Conservation (phyloP, 1,140 invertebrate species). For the Tetramorium parvispinum region DNA sequence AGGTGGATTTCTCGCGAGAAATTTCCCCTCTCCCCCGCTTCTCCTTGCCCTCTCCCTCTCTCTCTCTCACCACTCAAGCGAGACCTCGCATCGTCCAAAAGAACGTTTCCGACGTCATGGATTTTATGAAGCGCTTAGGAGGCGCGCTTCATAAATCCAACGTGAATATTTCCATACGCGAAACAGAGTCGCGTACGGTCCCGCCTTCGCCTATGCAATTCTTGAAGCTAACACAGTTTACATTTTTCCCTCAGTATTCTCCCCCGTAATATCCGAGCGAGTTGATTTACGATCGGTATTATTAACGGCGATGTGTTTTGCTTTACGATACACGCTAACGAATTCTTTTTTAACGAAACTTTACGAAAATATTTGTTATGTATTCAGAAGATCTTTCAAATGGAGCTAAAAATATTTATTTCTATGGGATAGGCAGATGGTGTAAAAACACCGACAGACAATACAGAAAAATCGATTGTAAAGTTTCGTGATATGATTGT, state of each 20-base stretch:
- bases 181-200: slow-evolving; percentile 25
- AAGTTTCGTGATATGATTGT: not conserved
- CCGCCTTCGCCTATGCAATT: not conserved
- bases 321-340: not conserved
- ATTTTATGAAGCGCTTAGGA: slow-evolving; percentile 54
- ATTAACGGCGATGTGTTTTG: not conserved
- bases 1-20: slow-evolving; percentile 56
- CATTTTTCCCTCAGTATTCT: not conserved
- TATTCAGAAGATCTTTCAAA: not conserved
- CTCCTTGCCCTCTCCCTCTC: too few species aligned
- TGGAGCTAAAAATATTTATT: not conserved
- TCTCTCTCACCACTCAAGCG: slow-evolving; percentile 4
- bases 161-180: slow-evolving; percentile 43
- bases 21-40: not conserved
- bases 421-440: not conserved
- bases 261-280: not conserved
- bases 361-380: not conserved
- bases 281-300: slow-evolving; percentile 15
- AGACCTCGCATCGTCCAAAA: slow-evolving; percentile 37
- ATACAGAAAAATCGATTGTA: not conserved
- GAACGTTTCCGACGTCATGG: slow-evolving; percentile 41
- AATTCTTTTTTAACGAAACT: not conserved
- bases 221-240: not conserved
- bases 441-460: not conserved
- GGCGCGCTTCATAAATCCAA: slow-evolving; percentile 46